A percentile compares a stretch with the other conserved stretches of the same genome.
Evolutionary conservation across 1,140 invertebrate genomes (phyloP).

Genomic region (Aphelenchoides fujianensis): DNA sequence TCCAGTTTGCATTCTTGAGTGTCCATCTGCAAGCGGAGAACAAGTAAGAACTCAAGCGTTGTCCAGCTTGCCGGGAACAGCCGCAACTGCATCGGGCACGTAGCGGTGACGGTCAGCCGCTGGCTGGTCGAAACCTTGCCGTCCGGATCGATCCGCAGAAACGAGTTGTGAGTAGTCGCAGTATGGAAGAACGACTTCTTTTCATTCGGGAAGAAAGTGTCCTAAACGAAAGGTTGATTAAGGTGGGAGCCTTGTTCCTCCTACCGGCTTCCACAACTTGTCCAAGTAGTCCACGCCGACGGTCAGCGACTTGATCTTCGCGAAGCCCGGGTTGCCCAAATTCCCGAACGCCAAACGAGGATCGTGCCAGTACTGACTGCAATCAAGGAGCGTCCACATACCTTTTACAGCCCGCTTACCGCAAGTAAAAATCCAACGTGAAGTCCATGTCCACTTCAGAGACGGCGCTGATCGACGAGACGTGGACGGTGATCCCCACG

Average conservation of each 20-base stretch:
- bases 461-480: conserved; percentile 57
- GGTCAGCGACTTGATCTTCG: conserved; percentile 67
- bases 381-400: background rate
- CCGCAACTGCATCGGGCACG: conserved; percentile 90
- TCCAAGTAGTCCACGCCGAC: conserved; percentile 87
- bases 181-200: conserved; percentile 97
- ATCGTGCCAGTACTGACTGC: conserved; percentile 93
- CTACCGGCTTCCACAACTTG: conserved; percentile 89
- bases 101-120: conserved; percentile 88
- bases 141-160: conserved; percentile 65
- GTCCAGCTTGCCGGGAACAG: conserved; percentile 77
- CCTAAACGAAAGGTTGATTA: background rate
- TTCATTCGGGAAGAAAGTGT: conserved; percentile 78
- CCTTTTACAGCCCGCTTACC: conserved; percentile 11
- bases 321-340: conserved; percentile 74
- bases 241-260: conserved; percentile 6
- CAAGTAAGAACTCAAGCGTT: background rate
- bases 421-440: conserved; percentile 93
- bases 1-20: conserved; percentile 64
- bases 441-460: conserved; percentile 71
- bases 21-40: conserved; percentile 30
- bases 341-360: conserved; percentile 84
- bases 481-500: conserved; percentile 59
- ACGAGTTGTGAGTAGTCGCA: conserved; percentile 78
- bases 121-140: conserved; percentile 60